These are phyloP conservation scores for Carapus acus DNA, from an alignment of 2,797 vertebrate species.

Conservation along the genomic window DNA sequence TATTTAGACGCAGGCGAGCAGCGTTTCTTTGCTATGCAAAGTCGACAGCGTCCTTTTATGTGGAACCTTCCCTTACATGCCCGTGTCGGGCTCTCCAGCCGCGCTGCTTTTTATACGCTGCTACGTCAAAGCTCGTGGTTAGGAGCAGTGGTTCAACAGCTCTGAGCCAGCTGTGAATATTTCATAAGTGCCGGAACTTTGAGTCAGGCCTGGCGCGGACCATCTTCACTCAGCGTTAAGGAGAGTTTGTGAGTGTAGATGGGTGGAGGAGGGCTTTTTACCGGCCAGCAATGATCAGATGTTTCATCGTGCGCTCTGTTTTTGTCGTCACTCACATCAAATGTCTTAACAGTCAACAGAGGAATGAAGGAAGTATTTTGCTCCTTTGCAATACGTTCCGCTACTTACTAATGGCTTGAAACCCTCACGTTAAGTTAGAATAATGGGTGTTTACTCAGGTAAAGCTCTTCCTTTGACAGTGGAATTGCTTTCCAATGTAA, in stretches of 20 bases:
- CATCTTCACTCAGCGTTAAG: slow-evolving; percentile 51
- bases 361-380: too few relatives aligned
- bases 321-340: slow-evolving; percentile 19
- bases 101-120: slow-evolving; percentile 48
- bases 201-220: slow-evolving; percentile 33
- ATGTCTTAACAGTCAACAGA: slow-evolving; percentile 29
- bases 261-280: slow-evolving; percentile 38
- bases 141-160: slow-evolving; percentile 42
- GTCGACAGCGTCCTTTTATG: slow-evolving; percentile 40
- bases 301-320: slow-evolving; percentile 51
- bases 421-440: too few relatives aligned
- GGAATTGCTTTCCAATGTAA: too few relatives aligned
- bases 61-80: slow-evolving; percentile 43
- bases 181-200: slow-evolving; percentile 49
- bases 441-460: too few relatives aligned
- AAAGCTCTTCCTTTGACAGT: too few relatives aligned
- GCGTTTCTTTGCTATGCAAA: slow-evolving; percentile 49
- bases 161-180: slow-evolving; percentile 61
- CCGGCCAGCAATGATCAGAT: slow-evolving; percentile 42
- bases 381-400: too few relatives aligned
- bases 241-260: slow-evolving; percentile 66
- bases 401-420: too few relatives aligned
- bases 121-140: slow-evolving; percentile 41
- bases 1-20: slow-evolving; percentile 29
- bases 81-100: slow-evolving; percentile 37